Conservation (phyloP, 1,140 invertebrate genomes). For the Dendrolimus punctatus region DNA sequence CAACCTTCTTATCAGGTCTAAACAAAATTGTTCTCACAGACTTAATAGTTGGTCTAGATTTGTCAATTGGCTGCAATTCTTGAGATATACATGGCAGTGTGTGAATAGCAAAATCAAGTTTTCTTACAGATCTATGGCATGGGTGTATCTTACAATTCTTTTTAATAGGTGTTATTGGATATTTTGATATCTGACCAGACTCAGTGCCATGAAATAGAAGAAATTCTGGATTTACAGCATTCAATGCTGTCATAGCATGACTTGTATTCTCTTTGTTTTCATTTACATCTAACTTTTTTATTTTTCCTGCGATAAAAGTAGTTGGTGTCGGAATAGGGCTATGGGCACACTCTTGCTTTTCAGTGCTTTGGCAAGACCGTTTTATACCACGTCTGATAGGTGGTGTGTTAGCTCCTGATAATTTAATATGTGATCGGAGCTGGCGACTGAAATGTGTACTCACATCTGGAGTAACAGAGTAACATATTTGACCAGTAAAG, state of each 20-base stretch:
- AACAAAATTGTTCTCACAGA: slow-evolving; percentile 23
- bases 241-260: slow-evolving; percentile 3
- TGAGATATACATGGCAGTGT: slow-evolving; percentile 46
- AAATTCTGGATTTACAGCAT: slow-evolving; percentile 2
- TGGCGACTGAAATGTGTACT: slow-evolving; percentile 16
- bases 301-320: slow-evolving; percentile 41
- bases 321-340: slow-evolving; percentile 43
- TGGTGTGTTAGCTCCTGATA: slow-evolving; percentile 25
- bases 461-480: slow-evolving; percentile 19
- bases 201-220: slow-evolving; percentile 3
- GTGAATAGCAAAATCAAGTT: slow-evolving; percentile 48
- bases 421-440: slow-evolving; percentile 22
- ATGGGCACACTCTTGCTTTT: slow-evolving; percentile 18
- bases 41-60: slow-evolving; percentile 13
- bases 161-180: slow-evolving; percentile 56
- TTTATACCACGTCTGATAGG: slow-evolving; percentile 39
- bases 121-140: slow-evolving; percentile 37
- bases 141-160: slow-evolving; percentile 42
- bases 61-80: slow-evolving; percentile 28
- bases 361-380: slow-evolving; percentile 32
- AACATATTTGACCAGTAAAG: slow-evolving; percentile 15
- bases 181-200: slow-evolving; percentile 16
- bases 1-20: slow-evolving; percentile 52
- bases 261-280: slow-evolving; percentile 20
- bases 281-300: slow-evolving; percentile 27